Evolutionary conservation across 2,888 invertebrate species (phyloP), one percentile per base, ranked within the genome.

Genomic region (Tanypteryx hageni): DNA sequence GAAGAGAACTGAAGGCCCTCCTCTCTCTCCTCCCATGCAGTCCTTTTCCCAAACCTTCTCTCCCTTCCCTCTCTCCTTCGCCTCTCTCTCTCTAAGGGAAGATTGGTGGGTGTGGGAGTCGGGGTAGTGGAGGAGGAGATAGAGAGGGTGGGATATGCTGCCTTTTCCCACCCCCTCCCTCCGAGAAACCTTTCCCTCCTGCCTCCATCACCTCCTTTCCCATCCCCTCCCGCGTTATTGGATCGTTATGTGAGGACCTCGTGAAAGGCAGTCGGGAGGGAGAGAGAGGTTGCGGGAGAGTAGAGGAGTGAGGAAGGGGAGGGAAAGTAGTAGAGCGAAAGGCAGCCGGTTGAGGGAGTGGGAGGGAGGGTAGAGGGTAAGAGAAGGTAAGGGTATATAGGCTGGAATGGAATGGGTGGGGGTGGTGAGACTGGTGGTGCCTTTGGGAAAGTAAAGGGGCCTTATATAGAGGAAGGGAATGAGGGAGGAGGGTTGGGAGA

Each of bases 231-330:
- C 83, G 56, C 83, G 56, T 83, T 83, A 83, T 83, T 83, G 83
- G 83, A 83, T 83, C 83, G 83, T 83, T 83, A 83, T 83, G 83
- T 83, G 83, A 57, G 57, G 83, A 44, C 82, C 82, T 31, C 82
- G 44, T 27, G 11, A 18, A n/a, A 31, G 16, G 82, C 13, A 11
- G 31, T 11, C n/a, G 5, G 82, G 82, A n/a, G 31, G 1, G 82
- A 44, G 16, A 16, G 83, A 11, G 18, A n/a, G 18, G 2, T 4
- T 57, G 44, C 57, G 83, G 14, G 82, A 44, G 44, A 7, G 44
- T 13, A 44, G 31, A 16, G 82, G 8, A 44, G 82, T 5, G 44
- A 44, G 18, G 56, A 83, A 14, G 10, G 4, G 82, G 82, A 16
- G 18, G 64, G 64, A 11, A 18, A n/a, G 64, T 64, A n/a, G 64